phyloP scores from a whole-genome alignment of 2,888 invertebrate species.

The Homarus gammarus region DNA sequence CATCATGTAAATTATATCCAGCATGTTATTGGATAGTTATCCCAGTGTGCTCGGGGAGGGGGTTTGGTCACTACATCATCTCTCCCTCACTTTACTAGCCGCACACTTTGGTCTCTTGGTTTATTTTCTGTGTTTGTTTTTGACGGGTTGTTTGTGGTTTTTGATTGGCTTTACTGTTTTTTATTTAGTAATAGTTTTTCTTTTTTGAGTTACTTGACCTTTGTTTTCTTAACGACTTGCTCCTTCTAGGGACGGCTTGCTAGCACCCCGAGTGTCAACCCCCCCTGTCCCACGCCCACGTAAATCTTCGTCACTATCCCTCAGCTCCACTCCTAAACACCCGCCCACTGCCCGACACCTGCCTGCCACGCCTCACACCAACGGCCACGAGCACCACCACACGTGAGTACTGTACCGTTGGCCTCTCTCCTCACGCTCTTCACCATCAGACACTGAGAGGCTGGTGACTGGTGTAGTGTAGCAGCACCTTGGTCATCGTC shows the following conservation, averaged over 20 bases:
- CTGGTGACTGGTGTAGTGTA: too few relatives aligned
- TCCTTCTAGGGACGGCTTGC: conserved; percentile 61
- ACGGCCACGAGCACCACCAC: conserved; percentile 48
- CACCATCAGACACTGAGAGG: too few relatives aligned
- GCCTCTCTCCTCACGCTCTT: background rate
- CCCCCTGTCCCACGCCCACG: conserved; percentile 66
- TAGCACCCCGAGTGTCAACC: conserved; percentile 67
- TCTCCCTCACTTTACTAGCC: too few relatives aligned
- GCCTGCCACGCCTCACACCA: conserved; percentile 43
- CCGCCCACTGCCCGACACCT: conserved; percentile 42
- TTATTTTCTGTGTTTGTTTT: background rate
- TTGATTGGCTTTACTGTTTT: background rate
- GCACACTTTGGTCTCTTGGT: too few relatives aligned
- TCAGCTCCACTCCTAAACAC: conserved; percentile 66
- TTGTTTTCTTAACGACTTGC: background rate
- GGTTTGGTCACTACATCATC: too few relatives aligned
- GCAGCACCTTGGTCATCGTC: too few relatives aligned
- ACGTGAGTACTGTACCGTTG: conserved; percentile 30
- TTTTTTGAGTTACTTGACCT: background rate
- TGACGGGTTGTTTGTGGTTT: background rate
- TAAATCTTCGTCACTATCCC: conserved; percentile 58
- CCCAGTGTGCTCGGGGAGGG: too few relatives aligned
- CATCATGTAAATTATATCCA: too few relatives aligned
- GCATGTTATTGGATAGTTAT: too few relatives aligned
- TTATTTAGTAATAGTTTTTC: background rate